Conservation (phyloP, 2,888 invertebrate genomes). For the Phalangium opilio region DNA sequence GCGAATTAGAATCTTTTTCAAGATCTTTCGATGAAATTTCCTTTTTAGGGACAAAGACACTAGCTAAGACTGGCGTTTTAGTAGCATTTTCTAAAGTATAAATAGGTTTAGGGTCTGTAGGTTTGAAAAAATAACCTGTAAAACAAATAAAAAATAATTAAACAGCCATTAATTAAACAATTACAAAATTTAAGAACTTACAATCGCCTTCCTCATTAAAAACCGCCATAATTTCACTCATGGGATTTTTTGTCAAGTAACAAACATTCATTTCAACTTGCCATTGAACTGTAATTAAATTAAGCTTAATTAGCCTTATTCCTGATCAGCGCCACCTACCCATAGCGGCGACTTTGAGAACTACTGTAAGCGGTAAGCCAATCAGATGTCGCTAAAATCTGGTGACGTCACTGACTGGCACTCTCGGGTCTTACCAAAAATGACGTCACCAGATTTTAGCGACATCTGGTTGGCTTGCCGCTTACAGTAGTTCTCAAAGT, state of each 20-base stretch:
- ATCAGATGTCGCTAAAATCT: too few species aligned
- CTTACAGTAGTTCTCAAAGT: too few species aligned
- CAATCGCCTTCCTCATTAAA: slow-evolving; percentile 8
- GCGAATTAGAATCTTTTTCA: too few species aligned
- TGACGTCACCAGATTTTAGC: too few species aligned
- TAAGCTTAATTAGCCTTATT: too few species aligned
- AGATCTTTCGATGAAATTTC: not conserved
- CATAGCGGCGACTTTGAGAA: too few species aligned
- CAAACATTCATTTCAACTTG: slow-evolving; percentile 4
- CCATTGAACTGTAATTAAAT: slow-evolving; percentile 7
- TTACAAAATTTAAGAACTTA: slow-evolving; percentile 4
- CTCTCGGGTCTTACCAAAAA: too few species aligned
- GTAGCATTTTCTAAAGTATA: slow-evolving; percentile 1
- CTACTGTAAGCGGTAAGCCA: too few species aligned
- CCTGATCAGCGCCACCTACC: too few species aligned
- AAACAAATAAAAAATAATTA: not conserved
- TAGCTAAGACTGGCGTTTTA: slow-evolving; percentile 1
- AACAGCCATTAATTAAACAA: too few species aligned
- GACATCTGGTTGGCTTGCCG: too few species aligned
- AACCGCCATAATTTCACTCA: slow-evolving; percentile 5
- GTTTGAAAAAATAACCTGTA: slow-evolving; percentile 8
- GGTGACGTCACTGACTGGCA: too few species aligned
- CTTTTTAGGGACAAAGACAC: slow-evolving; percentile 7
- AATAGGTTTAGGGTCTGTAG: slow-evolving; percentile 6
- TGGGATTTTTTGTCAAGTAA: not conserved